Percentiles rank a stretch among this genome's conserved stretches.
phyloP scores from a whole-genome alignment of 2,113 vertebrate genomes.

The Lagopus leucura region DNA sequence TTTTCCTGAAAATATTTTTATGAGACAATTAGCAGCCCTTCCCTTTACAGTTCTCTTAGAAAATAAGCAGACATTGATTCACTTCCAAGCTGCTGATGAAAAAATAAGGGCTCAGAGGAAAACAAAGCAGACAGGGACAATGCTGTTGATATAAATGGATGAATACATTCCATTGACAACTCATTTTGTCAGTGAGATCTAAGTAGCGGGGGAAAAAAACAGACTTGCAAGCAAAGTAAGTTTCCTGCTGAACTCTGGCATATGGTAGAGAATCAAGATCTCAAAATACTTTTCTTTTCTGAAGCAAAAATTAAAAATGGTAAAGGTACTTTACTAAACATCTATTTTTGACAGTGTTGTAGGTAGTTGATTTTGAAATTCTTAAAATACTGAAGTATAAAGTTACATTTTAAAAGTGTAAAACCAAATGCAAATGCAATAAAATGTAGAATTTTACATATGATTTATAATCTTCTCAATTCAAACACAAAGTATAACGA shows the following conservation, averaged over 20 bases:
- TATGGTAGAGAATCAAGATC: not conserved
- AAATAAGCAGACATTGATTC: slow-evolving; percentile 66
- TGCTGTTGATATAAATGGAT: slow-evolving; percentile 59
- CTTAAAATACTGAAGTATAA: not conserved
- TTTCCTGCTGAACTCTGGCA: slow-evolving; percentile 22
- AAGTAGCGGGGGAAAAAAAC: not conserved
- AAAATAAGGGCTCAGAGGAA: slow-evolving; percentile 54
- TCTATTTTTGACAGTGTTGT: not conserved
- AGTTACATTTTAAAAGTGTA: not conserved
- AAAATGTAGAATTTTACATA: not conserved
- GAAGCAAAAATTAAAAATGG: not conserved
- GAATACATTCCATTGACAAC: slow-evolving; percentile 60
- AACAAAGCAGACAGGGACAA: slow-evolving; percentile 67
- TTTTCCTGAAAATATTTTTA: slow-evolving; percentile 48
- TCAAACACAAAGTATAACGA: not conserved
- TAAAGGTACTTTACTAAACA: not conserved
- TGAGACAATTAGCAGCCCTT: slow-evolving; percentile 40
- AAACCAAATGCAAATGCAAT: not conserved
- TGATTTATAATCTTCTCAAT: not conserved
- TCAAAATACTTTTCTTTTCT: slow-evolving; percentile 14
- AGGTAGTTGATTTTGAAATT: not conserved
- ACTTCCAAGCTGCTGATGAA: slow-evolving; percentile 44
- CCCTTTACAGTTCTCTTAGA: slow-evolving; percentile 49
- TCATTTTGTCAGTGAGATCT: slow-evolving; percentile 39
- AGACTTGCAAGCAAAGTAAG: not conserved